A percentile compares a stretch with the other conserved stretches of the same genome.
phyloP scores from a whole-genome alignment of 2,888 invertebrate species.

The Halocaridina rubra region DNA sequence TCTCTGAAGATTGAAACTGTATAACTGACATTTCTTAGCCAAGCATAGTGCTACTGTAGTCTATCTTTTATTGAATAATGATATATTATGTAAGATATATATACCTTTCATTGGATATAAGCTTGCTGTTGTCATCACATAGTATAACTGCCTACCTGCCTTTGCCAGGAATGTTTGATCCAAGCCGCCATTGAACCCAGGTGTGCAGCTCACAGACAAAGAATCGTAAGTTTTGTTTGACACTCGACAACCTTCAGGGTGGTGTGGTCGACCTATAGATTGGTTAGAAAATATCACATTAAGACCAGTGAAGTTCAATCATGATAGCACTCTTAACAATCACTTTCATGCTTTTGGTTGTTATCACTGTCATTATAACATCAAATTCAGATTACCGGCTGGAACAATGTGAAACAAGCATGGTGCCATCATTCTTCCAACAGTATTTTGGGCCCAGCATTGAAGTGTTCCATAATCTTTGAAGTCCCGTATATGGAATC shows the following conservation, averaged over 20 bases:
- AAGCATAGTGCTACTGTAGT: too few relatives aligned
- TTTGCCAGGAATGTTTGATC: constrained; percentile 47
- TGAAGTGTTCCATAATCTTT: constrained; percentile 47
- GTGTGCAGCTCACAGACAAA: constrained; percentile 78
- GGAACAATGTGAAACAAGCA: constrained; percentile 41
- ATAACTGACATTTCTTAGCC: too few relatives aligned
- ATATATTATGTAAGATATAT: too few relatives aligned
- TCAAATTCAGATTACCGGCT: constrained; percentile 12
- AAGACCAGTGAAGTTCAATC: not conserved
- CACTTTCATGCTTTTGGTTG: not conserved
- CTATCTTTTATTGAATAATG: too few relatives aligned
- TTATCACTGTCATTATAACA: not conserved
- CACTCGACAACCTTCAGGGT: constrained; percentile 81
- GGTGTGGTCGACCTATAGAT: constrained; percentile 77
- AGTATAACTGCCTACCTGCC: too few relatives aligned
- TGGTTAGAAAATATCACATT: not conserved
- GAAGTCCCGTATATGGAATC: constrained; percentile 20
- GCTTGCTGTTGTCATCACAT: too few relatives aligned
- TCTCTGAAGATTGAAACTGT: too few relatives aligned
- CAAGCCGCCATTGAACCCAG: constrained; percentile 83
- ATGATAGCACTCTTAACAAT: not conserved
- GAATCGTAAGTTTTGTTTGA: constrained; percentile 82
- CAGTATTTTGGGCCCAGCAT: constrained; percentile 42
- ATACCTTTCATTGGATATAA: too few relatives aligned
- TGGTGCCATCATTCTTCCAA: constrained; percentile 35